These are phyloP conservation scores for Thera obeliscata DNA, from an alignment of 2,888 invertebrate genomes.

Conservation along the genomic window DNA sequence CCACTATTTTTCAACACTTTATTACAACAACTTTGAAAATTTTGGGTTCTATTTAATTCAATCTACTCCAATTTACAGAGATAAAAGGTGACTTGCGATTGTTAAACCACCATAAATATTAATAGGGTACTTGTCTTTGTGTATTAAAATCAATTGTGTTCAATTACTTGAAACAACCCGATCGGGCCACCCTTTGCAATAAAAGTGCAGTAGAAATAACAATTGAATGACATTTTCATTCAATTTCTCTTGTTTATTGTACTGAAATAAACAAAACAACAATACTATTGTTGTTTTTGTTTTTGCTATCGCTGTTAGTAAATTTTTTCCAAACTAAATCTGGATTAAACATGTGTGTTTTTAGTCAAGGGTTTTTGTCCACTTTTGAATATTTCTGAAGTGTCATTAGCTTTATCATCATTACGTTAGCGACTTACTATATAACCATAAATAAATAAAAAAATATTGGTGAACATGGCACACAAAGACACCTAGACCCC, in stretches of 20 bases:
- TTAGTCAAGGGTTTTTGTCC: no score
- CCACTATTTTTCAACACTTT: no score
- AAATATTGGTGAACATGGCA: no score
- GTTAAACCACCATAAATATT: conserved; percentile 70
- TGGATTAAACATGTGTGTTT: no score
- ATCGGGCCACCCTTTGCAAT: conserved; percentile 52
- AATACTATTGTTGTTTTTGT: background rate
- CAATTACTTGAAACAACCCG: conserved; percentile 63
- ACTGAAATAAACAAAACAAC: background rate
- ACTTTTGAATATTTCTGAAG: no score
- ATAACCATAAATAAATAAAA: no score
- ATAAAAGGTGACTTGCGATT: conserved; percentile 41
- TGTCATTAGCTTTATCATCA: no score
- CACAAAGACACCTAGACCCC: no score
- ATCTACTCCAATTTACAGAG: conserved; percentile 19
- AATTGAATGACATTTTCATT: conserved; percentile 3
- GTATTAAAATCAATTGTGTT: conserved; percentile 75
- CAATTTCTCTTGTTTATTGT: conserved; percentile 7
- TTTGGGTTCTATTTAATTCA: conserved; percentile 19
- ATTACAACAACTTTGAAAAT: background rate
- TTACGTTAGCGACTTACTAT: no score
- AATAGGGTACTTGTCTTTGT: conserved; percentile 67
- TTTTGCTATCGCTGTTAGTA: no score
- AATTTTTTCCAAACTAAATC: no score
- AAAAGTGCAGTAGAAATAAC: conserved; percentile 37